phyloP scores from a whole-genome alignment of 2,113 vertebrate genomes.

The Sinocyclocheilus anshuiensis region DNA sequence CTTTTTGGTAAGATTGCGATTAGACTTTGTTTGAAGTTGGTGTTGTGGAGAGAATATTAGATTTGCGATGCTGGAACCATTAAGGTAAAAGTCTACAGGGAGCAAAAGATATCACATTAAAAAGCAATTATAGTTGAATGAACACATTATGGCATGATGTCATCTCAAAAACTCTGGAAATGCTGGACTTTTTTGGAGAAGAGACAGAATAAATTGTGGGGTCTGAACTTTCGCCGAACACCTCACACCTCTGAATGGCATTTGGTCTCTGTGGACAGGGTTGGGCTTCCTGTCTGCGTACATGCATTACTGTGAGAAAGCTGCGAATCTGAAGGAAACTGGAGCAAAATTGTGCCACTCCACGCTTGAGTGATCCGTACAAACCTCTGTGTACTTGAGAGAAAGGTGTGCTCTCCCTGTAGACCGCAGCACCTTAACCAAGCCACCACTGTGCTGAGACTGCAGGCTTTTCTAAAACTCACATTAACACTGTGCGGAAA shows the following conservation, averaged over 20 bases:
- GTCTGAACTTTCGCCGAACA: not conserved
- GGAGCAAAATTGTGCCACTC: not conserved
- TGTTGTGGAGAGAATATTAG: constrained; percentile 51
- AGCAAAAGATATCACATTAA: constrained; percentile 72
- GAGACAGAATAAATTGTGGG: constrained; percentile 1
- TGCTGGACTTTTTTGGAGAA: constrained; percentile 8
- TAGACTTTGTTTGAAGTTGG: constrained; percentile 75
- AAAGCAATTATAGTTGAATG: constrained; percentile 77
- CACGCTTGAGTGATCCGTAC: constrained; percentile 38
- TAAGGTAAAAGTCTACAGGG: constrained; percentile 69
- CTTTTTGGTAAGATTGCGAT: constrained; percentile 66
- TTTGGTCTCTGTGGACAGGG: constrained; percentile 34
- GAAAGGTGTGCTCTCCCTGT: constrained; percentile 31
- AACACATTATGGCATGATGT: constrained; percentile 73
- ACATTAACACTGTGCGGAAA: not conserved
- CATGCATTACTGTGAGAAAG: constrained; percentile 44
- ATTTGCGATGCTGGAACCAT: constrained; percentile 69
- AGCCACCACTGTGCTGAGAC: constrained; percentile 3
- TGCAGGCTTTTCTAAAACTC: constrained; percentile 3
- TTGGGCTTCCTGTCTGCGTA: constrained; percentile 34
- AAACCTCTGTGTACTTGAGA: not conserved
- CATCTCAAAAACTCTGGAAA: constrained; percentile 64
- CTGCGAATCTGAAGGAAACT: constrained; percentile 42
- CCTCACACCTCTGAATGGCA: constrained; percentile 4
- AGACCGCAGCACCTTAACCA: constrained; percentile 3